Evolutionary conservation across 1,140 invertebrate genomes (phyloP), one percentile per base, ranked within the genome.

Genomic region (Dendroctonus valens): DNA sequence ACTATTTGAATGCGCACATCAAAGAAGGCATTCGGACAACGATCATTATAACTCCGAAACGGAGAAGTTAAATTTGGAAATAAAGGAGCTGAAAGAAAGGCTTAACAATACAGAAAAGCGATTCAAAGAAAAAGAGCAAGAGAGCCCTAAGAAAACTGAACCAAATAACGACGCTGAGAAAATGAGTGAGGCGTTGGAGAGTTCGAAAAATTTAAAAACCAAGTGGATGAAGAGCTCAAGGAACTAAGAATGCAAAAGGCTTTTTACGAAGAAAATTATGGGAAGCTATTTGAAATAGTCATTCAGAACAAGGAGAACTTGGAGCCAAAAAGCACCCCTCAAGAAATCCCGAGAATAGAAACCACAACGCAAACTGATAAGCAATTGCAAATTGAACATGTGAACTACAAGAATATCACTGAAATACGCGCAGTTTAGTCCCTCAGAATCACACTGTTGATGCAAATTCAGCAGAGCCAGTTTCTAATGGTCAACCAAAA

Each of bases 31-130:
- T 41, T 38, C 37, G 7, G 14, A 8, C 41, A 26, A 37, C 71
- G 78, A n/a, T 61, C 14, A 46, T 52, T 7, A 12, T 72, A 78
- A 77, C 65, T 72, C 65, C n/a, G 81, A 85, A 70, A 81, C 83
- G 3, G 83, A 85, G 69, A 83, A 81, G 75, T 70, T 85, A 5
- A 78, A 85, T 12, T 77, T 78, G 41, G 84, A 86, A 70, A 84
- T 86, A 59, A 85, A 85, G 73, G 81, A 80, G 49, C 69, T 86
- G 7, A 85, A 85, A 70, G 83, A 85, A 67, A 78, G 82, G 67
- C 60, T 86, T 0, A 85, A 85, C 72, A 77, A 77, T 66, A 82
- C 82, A 73, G 81, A 86, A 73, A 80, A 81, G 69, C 59, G 70
- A 12, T 72, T 78, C 8, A 68, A 75, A 55, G 68, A 77, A 12